phyloP scores from a whole-genome alignment of 2,888 invertebrate species.

The Limnephilus auricula region DNA sequence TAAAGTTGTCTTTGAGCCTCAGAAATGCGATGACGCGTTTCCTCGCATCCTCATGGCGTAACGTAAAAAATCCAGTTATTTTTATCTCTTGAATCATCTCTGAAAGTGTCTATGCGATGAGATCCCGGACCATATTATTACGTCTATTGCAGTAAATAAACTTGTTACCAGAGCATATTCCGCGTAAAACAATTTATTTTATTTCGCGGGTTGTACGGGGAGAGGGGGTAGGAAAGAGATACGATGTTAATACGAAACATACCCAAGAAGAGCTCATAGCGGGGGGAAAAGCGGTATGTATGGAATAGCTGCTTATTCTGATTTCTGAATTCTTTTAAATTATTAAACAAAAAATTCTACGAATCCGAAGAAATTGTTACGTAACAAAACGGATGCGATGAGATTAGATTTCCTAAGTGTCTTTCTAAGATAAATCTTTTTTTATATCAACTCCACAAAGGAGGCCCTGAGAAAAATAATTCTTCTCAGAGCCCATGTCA shows the following conservation, averaged over 20 bases:
- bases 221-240: conserved; percentile 12
- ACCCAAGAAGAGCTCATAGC: conserved; percentile 28
- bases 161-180: conserved; percentile 40
- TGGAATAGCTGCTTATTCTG: background rate
- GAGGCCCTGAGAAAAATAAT: too few relatives aligned
- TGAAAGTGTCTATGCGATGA: background rate
- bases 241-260: conserved; percentile 36
- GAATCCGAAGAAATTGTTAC: background rate
- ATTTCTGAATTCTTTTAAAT: background rate
- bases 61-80: background rate
- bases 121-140: conserved; percentile 38
- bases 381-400: too few relatives aligned
- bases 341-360: background rate
- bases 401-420: too few relatives aligned
- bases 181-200: conserved; percentile 44
- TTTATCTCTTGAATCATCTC: background rate
- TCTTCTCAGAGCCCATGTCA: too few relatives aligned
- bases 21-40: background rate
- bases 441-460: too few relatives aligned
- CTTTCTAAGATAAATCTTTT: too few relatives aligned
- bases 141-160: conserved; percentile 48
- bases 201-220: background rate
- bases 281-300: background rate
- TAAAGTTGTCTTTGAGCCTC: background rate
- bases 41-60: background rate